phyloP scores from a whole-genome alignment of 2,888 invertebrate genomes.

The Diarsia rubi region DNA sequence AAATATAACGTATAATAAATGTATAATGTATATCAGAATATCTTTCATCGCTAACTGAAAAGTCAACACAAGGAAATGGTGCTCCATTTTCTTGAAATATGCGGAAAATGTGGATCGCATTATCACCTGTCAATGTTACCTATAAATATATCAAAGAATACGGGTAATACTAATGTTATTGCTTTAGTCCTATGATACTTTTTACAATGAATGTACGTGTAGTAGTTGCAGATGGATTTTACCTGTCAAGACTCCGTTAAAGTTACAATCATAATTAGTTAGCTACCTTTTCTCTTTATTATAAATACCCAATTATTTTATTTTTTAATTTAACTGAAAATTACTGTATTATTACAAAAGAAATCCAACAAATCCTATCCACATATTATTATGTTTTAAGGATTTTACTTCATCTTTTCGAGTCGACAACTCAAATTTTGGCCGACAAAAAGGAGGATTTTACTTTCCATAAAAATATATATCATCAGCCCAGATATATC shows the following conservation, averaged over 20 bases:
- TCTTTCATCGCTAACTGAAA: constrained; percentile 23
- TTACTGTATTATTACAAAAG: background rate
- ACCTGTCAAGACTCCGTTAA: background rate
- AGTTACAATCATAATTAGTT: background rate
- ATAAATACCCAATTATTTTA: background rate
- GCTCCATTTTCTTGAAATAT: constrained; percentile 43
- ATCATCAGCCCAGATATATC: background rate
- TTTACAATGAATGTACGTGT: background rate
- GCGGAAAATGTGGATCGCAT: constrained; percentile 28
- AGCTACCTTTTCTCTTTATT: background rate
- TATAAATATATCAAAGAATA: constrained; percentile 18
- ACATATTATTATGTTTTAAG: too few relatives aligned
- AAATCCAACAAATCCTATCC: background rate
- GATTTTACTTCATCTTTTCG: too few relatives aligned
- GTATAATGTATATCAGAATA: constrained; percentile 23
- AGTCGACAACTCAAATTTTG: too few relatives aligned
- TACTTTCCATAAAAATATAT: background rate
- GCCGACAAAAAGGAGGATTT: too few relatives aligned
- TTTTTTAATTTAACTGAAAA: background rate
- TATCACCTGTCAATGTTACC: constrained; percentile 30
- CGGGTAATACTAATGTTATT: background rate
- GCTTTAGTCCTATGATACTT: background rate
- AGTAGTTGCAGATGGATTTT: background rate
- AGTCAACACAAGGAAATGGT: constrained; percentile 38
- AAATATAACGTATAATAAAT: constrained; percentile 30